These are phyloP conservation scores for Danio rerio DNA, from an alignment of 2,113 vertebrate genomes.

Conservation along the genomic window GRCz12tu NC_133192.1:25982501-25983000, in stretches of 20 bases:
- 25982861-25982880: conserved; percentile 87
- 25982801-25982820: conserved; percentile 91
- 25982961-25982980: conserved; percentile 91
- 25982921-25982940: conserved; percentile 86
- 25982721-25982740: conserved; percentile 91
- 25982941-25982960: conserved; percentile 87
- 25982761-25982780: conserved; percentile 89
- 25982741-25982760: conserved; percentile 93
- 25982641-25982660: conserved; percentile 89
- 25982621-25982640: conserved; percentile 65
- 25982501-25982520: conserved; percentile 68
- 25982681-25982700: conserved; percentile 91
- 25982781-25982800: conserved; percentile 91
- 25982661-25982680: conserved; percentile 82
- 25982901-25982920: conserved; percentile 88
- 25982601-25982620: conserved; percentile 70
- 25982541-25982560: conserved; percentile 76
- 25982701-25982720: conserved; percentile 91
- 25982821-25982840: conserved; percentile 91
- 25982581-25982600: conserved; percentile 74
- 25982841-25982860: conserved; percentile 94
- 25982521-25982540: conserved; percentile 73
- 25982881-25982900: conserved; percentile 85
- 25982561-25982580: conserved; percentile 78
- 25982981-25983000: conserved; percentile 87